Evolutionary conservation across 2,888 invertebrate genomes (phyloP).

Genomic region (Drosophila meridiana): DNA sequence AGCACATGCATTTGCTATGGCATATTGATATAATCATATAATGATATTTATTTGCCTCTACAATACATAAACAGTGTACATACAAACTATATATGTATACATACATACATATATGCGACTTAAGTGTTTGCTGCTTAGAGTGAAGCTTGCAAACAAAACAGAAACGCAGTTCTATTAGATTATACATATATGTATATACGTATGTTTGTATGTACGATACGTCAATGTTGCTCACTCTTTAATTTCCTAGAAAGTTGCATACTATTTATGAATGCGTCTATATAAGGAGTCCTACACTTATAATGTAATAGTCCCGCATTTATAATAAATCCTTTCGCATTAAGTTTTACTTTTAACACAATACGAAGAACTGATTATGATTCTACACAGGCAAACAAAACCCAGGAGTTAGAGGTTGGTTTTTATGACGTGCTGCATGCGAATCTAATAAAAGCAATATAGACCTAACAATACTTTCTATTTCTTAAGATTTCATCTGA

Average conservation of each 20-base stretch:
- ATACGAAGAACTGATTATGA: not conserved
- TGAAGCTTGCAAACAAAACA: not conserved
- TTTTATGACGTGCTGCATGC: too few species aligned
- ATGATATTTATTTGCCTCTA: constrained; percentile 1
- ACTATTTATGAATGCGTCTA: not conserved
- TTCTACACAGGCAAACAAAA: not conserved
- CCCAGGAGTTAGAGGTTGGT: too few species aligned
- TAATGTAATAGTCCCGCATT: not conserved
- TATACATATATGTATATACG: not conserved
- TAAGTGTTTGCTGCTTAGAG: not conserved
- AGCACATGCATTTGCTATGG: constrained; percentile 19
- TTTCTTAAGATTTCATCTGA: not conserved
- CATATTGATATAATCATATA: constrained; percentile 12
- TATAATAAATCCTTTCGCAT: constrained; percentile 7
- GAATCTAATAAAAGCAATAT: not conserved
- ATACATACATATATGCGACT: not conserved
- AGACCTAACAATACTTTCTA: not conserved
- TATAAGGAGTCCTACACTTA: not conserved
- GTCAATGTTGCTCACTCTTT: not conserved
- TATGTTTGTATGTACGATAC: not conserved
- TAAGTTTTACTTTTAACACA: not conserved
- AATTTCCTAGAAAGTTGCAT: not conserved
- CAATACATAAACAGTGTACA: not conserved
- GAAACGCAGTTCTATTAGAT: constrained; percentile 1
- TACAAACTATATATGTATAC: not conserved